Conservation (phyloP, 2,797 vertebrate genomes). For the Acrocephalus scirpaceus region DNA sequence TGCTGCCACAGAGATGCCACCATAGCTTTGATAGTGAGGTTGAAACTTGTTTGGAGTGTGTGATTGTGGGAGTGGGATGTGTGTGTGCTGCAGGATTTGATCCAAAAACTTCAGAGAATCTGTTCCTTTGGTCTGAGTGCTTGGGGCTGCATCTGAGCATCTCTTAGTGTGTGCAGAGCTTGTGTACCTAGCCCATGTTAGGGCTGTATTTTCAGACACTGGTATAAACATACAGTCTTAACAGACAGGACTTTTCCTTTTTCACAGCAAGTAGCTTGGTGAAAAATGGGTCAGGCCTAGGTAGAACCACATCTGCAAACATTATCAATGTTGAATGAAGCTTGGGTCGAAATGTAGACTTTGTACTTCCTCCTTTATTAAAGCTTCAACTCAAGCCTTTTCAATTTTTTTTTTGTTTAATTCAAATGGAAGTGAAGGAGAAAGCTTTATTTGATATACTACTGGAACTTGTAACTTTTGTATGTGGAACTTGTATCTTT, state of each 20-base stretch:
- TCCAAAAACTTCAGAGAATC: neutral
- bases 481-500: neutral
- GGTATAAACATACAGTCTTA: neutral
- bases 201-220: neutral
- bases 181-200: neutral
- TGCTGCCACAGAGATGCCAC: neutral
- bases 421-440: neutral
- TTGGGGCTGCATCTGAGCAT: neutral
- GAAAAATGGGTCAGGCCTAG: neutral
- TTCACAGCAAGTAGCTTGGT: neutral
- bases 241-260: neutral
- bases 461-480: neutral
- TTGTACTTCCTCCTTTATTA: neutral
- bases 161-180: neutral
- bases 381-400: neutral
- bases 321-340: neutral
- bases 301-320: neutral
- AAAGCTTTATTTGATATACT: neutral
- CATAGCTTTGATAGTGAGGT: neutral
- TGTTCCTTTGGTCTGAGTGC: neutral
- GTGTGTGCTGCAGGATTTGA: neutral
- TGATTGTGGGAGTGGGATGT: neutral
- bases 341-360: neutral
- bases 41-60: neutral
- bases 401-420: neutral